A percentile compares a stretch with the other conserved stretches of the same genome.
Conservation (phyloP, 2,888 invertebrate genomes). For the Drosophila merina region DNA sequence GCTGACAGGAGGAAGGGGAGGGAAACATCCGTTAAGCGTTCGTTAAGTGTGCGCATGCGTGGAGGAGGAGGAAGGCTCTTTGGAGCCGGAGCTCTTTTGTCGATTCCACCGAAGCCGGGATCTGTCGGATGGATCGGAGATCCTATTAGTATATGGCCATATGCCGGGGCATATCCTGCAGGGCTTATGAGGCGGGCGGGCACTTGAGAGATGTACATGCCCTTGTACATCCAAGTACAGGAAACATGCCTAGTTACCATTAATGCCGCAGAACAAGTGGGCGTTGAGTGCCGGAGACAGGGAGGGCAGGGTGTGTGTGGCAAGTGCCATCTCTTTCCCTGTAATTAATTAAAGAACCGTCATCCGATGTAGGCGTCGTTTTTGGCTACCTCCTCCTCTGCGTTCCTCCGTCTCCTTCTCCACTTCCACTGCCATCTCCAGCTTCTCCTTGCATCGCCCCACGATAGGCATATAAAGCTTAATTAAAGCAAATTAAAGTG, state of each 20-base stretch:
- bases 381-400: slow-evolving; percentile 45
- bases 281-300: slow-evolving; percentile 29
- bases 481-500: slow-evolving; percentile 83
- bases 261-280: slow-evolving; percentile 23
- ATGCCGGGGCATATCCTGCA: slow-evolving; percentile 52
- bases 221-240: slow-evolving; percentile 42
- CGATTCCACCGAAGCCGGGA: slow-evolving; percentile 52
- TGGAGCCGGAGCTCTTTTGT: slow-evolving; percentile 32
- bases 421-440: background rate
- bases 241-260: slow-evolving; percentile 55
- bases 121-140: slow-evolving; percentile 1
- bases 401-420: background rate
- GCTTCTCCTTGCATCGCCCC: slow-evolving; percentile 13
- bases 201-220: slow-evolving; percentile 35
- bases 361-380: slow-evolving; percentile 62
- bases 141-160: slow-evolving; percentile 11
- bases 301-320: background rate
- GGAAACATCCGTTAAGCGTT: slow-evolving; percentile 78
- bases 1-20: slow-evolving; percentile 1
- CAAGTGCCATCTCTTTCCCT: slow-evolving; percentile 18
- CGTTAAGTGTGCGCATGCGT: slow-evolving; percentile 65
- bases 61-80: slow-evolving; percentile 24
- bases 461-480: slow-evolving; percentile 78
- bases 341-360: slow-evolving; percentile 69
- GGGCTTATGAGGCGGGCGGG: slow-evolving; percentile 33